phyloP scores from a whole-genome alignment of 2,888 invertebrate genomes.

The Lepidonotus clava region DNA sequence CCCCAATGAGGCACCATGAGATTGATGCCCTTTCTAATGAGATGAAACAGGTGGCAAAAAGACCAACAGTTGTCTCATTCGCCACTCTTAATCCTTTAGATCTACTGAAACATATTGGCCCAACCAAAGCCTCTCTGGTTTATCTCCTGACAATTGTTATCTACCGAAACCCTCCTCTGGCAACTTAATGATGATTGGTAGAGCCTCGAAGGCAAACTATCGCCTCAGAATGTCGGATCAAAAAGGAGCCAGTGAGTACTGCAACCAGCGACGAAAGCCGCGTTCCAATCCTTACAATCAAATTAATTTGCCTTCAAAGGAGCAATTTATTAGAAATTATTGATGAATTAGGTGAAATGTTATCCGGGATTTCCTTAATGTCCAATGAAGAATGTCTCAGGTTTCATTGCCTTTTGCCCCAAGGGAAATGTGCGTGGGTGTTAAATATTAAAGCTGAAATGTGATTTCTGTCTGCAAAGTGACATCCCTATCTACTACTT shows the following conservation, averaged over 20 bases:
- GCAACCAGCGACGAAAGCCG: neutral
- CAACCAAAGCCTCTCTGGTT: neutral
- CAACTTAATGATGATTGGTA: too few species aligned
- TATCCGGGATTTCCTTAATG: neutral
- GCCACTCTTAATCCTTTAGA: neutral
- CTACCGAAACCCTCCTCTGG: too few species aligned
- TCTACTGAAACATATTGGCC: neutral
- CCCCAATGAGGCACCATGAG: neutral
- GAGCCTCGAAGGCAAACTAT: too few species aligned
- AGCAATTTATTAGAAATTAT: neutral
- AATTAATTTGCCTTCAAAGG: slow-evolving; percentile 7
- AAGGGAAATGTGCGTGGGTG: neutral
- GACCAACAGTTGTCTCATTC: neutral
- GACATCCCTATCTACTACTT: neutral
- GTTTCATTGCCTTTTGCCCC: neutral
- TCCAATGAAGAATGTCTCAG: neutral
- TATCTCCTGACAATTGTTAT: neutral
- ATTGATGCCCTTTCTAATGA: neutral
- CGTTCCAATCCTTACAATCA: neutral
- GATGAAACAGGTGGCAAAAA: neutral
- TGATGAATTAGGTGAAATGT: neutral
- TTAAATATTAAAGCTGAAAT: neutral
- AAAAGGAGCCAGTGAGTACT: neutral
- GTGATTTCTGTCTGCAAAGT: neutral
- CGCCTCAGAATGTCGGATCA: too few species aligned